Evolutionary conservation across 1,140 invertebrate genomes (phyloP).

Genomic region (Anastrepha obliqua): DNA sequence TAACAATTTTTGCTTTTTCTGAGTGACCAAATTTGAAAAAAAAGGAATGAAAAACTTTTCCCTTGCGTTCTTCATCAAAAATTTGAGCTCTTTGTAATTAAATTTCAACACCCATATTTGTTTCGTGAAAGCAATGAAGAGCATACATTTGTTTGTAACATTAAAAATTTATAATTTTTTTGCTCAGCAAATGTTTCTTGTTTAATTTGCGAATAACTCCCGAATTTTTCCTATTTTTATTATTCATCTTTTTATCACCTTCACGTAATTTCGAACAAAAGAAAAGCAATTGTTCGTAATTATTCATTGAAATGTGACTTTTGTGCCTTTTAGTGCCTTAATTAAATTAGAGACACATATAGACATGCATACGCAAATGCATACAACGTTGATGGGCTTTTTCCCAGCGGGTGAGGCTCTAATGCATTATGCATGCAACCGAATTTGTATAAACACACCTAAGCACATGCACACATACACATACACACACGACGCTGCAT

Average conservation of each 20-base stretch:
- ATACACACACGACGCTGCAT: background rate
- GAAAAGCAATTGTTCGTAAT: background rate
- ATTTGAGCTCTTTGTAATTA: too few species aligned
- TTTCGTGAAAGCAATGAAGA: too few species aligned
- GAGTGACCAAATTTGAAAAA: too few species aligned
- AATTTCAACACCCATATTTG: too few species aligned
- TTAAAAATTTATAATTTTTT: too few species aligned
- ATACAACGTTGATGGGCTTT: background rate
- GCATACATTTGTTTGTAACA: too few species aligned
- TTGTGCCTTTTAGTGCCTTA: background rate
- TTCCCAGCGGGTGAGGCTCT: slow-evolving; percentile 1
- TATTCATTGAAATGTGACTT: slow-evolving; percentile 30
- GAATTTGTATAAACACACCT: background rate
- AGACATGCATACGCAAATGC: too few species aligned
- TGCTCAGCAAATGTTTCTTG: too few species aligned
- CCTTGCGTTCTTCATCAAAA: too few species aligned
- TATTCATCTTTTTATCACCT: background rate
- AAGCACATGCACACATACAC: background rate
- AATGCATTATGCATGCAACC: slow-evolving; percentile 1
- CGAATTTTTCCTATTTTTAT: background rate
- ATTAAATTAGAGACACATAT: background rate
- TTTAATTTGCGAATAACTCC: too few species aligned
- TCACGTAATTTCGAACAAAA: slow-evolving; percentile 35
- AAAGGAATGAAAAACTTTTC: too few species aligned
- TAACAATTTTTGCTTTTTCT: too few species aligned